Base-by-base conservation (phyloP, 2,113 vertebrate genomes). In the Junco hyemalis region DNA sequence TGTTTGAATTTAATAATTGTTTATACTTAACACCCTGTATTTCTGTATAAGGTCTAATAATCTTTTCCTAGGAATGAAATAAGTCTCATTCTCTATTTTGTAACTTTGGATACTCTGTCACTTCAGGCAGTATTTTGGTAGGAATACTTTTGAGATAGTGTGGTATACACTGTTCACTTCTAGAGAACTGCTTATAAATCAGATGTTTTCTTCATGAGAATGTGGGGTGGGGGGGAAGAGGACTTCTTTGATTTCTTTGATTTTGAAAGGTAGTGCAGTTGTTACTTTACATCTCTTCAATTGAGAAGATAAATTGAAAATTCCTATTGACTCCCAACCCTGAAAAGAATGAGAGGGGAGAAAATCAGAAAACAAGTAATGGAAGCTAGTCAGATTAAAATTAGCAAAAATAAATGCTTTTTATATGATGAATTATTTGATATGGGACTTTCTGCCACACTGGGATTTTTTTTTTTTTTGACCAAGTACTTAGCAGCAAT, bases 251-350 rank as follows among this genome's bases (percentile, higher is more conserved):
- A 47, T 82, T 29, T 82, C 44, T 90, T 29, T 92, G 35, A 47
- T 81, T 87, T 66, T 69, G 79, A 61, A 82, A 78, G 42, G 51
- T 76, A 66, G 15, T 1, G 1, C 54, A 57, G 47, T 68, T 65
- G 83, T 92, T 92, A 83, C 44, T 95, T 90, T 86, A 73, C 42
- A 50, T 92, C 23, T 88, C 31, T 72, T 25, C 36, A 45, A 47
- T 6, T 81, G 76, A 80, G 72, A 78, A 91, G 65, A 40, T 88
- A 74, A 91, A 73, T 72, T 73, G 81, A 88, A 77, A 96, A 86
- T 88, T 86, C 35, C 22, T 68, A 5, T 69, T 86, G 92, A 80
- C 31, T 93, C 25, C 21, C 65, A 84, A 29, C 29, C 28, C 25
- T 57, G 54, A 57, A 78, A 89, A 91, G 47, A 92, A 14, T n/a